A percentile compares a stretch with the other conserved stretches of the same genome.
These are phyloP conservation scores for Callorhinus ursinus DNA, from an alignment of 2,113 vertebrate genomes.

Conservation along the genomic window DNA sequence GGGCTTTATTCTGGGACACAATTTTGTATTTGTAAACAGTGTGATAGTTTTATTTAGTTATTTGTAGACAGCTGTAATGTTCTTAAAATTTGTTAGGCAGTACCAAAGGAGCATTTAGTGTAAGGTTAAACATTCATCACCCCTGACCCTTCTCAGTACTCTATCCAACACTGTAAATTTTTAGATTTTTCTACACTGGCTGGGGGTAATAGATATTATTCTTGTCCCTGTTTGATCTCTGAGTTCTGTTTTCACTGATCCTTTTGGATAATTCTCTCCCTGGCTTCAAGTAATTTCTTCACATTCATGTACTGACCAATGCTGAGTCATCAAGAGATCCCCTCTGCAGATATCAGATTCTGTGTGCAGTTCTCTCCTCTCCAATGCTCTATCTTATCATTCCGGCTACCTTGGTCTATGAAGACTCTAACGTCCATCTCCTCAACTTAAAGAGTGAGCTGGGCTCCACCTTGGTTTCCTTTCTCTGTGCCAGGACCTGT, in stretches of 20 bases:
- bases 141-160: neutral
- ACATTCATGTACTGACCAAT: neutral
- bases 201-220: neutral
- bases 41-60: neutral
- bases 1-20: neutral
- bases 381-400: neutral
- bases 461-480: neutral
- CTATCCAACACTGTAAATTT: neutral
- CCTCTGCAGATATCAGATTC: neutral
- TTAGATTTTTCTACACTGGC: neutral
- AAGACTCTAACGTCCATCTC: neutral
- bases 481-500: neutral
- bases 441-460: neutral
- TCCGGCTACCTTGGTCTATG: neutral
- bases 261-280: neutral
- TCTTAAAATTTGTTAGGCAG: neutral
- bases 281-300: neutral
- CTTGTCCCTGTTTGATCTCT: neutral
- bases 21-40: neutral
- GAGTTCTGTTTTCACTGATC: neutral
- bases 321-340: neutral
- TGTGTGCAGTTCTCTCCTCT: neutral
- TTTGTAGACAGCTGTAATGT: neutral
- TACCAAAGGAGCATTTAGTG: neutral
- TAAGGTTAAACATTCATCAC: neutral